Percentiles rank a stretch among this genome's conserved stretches.
These are phyloP conservation scores for Solenopsis fugax DNA, from an alignment of 1,140 invertebrate genomes.

Conservation along the genomic window DNA sequence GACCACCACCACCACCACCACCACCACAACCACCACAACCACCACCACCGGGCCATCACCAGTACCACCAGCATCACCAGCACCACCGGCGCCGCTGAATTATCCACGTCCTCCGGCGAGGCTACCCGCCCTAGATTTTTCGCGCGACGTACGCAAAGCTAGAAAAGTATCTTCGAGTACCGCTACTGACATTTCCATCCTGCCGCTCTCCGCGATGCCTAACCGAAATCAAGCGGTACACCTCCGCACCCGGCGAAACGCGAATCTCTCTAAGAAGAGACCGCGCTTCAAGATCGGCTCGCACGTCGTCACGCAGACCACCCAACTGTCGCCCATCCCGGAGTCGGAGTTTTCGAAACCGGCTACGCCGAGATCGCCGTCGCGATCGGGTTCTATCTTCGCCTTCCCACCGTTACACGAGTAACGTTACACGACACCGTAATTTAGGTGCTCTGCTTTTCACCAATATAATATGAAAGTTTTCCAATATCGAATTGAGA, in stretches of 20 bases:
- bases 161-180: neutral
- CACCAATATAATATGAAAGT: neutral
- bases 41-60: no score
- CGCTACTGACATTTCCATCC: slow-evolving; percentile 35
- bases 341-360: slow-evolving; percentile 92
- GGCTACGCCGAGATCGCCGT: slow-evolving; percentile 89
- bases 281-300: slow-evolving; percentile 82
- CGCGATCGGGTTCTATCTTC: slow-evolving; percentile 79
- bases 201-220: slow-evolving; percentile 14
- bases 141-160: slow-evolving; percentile 7
- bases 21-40: no score
- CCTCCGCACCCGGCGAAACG: slow-evolving; percentile 76
- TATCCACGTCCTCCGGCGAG: slow-evolving; percentile 20
- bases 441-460: neutral
- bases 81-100: neutral
- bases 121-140: slow-evolving; percentile 37
- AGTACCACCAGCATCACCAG: no score
- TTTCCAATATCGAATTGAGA: neutral
- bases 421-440: slow-evolving; percentile 14
- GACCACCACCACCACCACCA: no score
- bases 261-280: slow-evolving; percentile 78
- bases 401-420: slow-evolving; percentile 78
- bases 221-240: slow-evolving; percentile 77
- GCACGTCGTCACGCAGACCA: slow-evolving; percentile 85
- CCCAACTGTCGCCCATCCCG: slow-evolving; percentile 90